Base-by-base conservation (phyloP, 2,888 invertebrate species). In the Sturmia bella region DNA sequence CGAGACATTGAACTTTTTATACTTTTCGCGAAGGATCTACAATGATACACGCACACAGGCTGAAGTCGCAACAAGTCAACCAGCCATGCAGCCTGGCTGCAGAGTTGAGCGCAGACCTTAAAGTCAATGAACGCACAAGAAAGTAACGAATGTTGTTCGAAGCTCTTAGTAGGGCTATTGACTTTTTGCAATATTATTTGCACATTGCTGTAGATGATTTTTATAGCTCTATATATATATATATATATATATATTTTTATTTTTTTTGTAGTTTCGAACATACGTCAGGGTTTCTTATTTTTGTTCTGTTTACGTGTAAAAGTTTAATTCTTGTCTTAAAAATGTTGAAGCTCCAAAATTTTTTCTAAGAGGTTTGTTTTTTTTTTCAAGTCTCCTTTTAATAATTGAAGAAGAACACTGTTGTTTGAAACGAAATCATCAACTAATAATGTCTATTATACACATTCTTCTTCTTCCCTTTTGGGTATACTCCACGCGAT, bases 41-140 rank as follows among this genome's bases (percentile, higher is more conserved):
- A 76, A 61, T n/a, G 54, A 61, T 56, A 48, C 48, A 21, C 12
- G 45, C 39, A 27, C n/a, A 63, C 41, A 50, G 61, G 52, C 57
- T 39, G 15, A 19, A 32, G 32, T 12, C 39, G 37, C 45, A n/a
- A 57, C 24, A 37, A 64, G 48, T 17, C 19, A 43, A 11, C 27
- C 39, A 61, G 43, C 11, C 48, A 48, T 6, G n/a, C 41, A 19
- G 12, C 27, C 27, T 50, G n/a, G n/a, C n/a, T n/a, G n/a, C 39
- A 57, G 50, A 45, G 57, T 17, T 37, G 11, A 11, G 4, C 24
- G 32, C 12, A 61, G 50, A 52, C 59, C 21, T 19, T 9, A 54
- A 66, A 68, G 81, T 59, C 81, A 68, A 68, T 76, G 81, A 73
- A 76, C 76, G 72, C 54, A 54, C 37, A 73, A 63, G 69, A 76